Base-by-base conservation (phyloP, 2,113 vertebrate genomes). In the Anser cygnoides region DNA sequence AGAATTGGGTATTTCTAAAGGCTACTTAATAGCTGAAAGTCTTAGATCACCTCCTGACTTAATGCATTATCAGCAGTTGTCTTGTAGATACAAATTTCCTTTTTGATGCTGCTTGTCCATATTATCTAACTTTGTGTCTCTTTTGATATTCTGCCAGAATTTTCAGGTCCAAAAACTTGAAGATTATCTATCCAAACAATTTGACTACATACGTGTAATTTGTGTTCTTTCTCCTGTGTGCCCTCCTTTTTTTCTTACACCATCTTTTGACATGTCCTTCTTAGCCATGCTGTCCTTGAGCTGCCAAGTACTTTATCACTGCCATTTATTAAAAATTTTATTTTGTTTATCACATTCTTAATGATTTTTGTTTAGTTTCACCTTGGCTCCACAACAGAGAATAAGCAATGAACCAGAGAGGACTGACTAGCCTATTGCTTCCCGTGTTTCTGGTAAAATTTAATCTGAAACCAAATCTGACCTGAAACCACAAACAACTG, bases 61-160 rank as follows among this genome's bases (percentile, higher is more conserved):
- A 79, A 49, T 43, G 31, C 4, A 9, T 81, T 65, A 84, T 87
- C 74, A 70, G 55, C 70, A 90, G 66, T 43, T 74, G 54, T 49
- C 54, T 87, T 5, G 0, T 31, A 75, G 26, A 95, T 82, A 87
- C 72, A 91, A 77, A 70, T 82, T 84, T 87, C 52, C 35, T 91
- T 95, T 95, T 89, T 84, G 74, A 68, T 76, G 80, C 52, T 67
- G 19, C 89, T 73, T 92, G 41, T 65, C 88, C 84, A 28, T 21
- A 16, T 37, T 57, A 52, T 68, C 79, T 63, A 63, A 63, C 7
- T 41, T 28, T 12, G 17, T 41, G 26, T 26, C 26, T 95, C 35
- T 44, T 95, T 96, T 84, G 66, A 90, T 83, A 91, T 79, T 86
- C 71, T 50, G 73, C 46, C 57, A 73, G 46, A 78, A 68, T 35